Percentiles rank a stretch among this genome's conserved stretches.
Evolutionary conservation across 1,140 invertebrate genomes (phyloP).

Genomic region (Cotesia chilonis): DNA sequence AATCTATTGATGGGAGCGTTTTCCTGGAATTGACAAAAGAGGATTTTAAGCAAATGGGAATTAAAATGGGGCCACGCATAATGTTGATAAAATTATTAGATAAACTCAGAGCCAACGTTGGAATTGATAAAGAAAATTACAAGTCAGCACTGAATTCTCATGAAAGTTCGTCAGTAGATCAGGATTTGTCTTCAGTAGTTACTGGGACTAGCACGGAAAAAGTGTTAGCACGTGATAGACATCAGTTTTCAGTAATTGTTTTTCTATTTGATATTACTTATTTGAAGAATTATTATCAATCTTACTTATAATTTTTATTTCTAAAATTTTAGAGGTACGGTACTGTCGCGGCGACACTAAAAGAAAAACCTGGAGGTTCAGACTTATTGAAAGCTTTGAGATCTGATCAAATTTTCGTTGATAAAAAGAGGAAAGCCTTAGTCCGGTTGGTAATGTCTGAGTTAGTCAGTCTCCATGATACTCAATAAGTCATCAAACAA

Average conservation of each 20-base stretch:
- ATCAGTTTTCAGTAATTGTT: neutral
- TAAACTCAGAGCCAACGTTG: neutral
- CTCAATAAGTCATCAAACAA: neutral
- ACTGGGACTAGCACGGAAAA: neutral
- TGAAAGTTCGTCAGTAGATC: too few relatives aligned
- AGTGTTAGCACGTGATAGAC: neutral
- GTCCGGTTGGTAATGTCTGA: neutral
- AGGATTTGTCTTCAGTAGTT: neutral
- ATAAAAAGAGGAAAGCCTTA: neutral
- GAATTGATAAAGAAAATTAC: neutral
- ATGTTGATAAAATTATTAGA: neutral
- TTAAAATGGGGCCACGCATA: conserved; percentile 7
- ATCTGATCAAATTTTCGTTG: neutral
- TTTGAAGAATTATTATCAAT: too few relatives aligned
- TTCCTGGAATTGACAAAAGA: neutral
- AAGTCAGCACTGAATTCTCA: too few relatives aligned
- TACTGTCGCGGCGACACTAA: neutral
- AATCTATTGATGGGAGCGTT: neutral
- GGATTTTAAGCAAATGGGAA: neutral
- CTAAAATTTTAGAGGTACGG: neutral
- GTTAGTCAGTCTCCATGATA: neutral
- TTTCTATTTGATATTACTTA: too few relatives aligned
- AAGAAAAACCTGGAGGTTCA: neutral
- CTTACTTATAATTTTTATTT: too few relatives aligned
- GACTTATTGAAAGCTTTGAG: neutral